Evolutionary conservation across 2,113 vertebrate species (phyloP).

Genomic region (Ailurus styani): DNA sequence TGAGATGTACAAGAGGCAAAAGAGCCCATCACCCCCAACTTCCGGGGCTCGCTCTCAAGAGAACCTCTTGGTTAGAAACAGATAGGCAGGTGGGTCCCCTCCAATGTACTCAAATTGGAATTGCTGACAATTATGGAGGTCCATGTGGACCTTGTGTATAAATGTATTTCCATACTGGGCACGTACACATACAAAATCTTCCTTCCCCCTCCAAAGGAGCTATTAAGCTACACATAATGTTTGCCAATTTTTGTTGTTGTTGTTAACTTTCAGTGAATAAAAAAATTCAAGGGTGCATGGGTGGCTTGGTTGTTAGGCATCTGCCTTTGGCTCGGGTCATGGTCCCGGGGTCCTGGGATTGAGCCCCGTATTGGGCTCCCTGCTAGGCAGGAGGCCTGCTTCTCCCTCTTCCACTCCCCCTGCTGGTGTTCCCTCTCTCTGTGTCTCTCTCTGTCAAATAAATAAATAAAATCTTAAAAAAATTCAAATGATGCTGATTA

Average conservation of each 20-base stretch:
- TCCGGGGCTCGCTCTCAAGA: neutral
- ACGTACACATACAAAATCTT: neutral
- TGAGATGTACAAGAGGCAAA: neutral
- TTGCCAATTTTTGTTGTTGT: neutral
- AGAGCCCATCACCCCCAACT: neutral
- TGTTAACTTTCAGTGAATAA: neutral
- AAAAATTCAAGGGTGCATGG: neutral
- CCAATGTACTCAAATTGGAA: neutral
- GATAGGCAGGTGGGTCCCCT: neutral
- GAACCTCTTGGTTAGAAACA: neutral
- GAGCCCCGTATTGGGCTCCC: too few species aligned
- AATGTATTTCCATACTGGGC: neutral
- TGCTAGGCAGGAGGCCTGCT: too few species aligned
- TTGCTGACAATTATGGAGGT: neutral
- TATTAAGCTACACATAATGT: neutral
- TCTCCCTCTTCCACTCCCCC: too few species aligned
- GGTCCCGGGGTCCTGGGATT: too few species aligned
- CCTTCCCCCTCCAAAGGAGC: neutral
- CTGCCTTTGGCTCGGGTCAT: too few species aligned
- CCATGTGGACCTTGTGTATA: fast-evolving
- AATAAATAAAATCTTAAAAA: too few species aligned
- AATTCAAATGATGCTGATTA: neutral
- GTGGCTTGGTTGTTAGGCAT: too few species aligned
- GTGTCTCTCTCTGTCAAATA: too few species aligned
- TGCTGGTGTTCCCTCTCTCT: too few species aligned